Evolutionary conservation across 2,888 invertebrate species (phyloP).

Genomic region (Hybos culiciformis): DNA sequence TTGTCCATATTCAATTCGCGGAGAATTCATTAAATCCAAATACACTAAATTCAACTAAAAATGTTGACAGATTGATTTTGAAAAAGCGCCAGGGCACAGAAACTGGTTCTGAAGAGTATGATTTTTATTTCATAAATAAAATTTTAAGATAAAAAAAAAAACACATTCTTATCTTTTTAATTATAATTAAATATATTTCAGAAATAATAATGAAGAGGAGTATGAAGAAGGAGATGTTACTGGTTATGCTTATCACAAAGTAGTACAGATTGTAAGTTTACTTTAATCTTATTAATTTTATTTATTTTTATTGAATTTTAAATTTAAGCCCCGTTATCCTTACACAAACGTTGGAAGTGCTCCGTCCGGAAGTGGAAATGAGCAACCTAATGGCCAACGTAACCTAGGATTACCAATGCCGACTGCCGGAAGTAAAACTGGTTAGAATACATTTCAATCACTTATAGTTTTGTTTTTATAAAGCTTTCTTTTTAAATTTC

Average conservation of each 20-base stretch:
- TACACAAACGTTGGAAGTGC: no score
- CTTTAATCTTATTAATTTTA: no score
- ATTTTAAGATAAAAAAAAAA: no score
- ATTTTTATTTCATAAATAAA: no score
- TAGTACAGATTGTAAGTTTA: conserved; percentile 3
- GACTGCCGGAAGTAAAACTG: conserved; percentile 13
- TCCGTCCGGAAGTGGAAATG: no score
- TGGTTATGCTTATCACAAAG: conserved; percentile 30
- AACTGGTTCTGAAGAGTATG: no score
- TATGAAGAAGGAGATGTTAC: conserved; percentile 40
- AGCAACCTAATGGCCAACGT: no score
- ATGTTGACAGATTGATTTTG: conserved; percentile 19
- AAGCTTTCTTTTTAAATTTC: not conserved
- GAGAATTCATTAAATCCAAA: conserved; percentile 13
- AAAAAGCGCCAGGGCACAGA: no score
- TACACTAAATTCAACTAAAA: conserved; percentile 9
- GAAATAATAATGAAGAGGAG: conserved; percentile 22
- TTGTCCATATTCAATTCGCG: conserved; percentile 51
- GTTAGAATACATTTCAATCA: conserved; percentile 2
- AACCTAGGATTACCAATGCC: conserved; percentile 2
- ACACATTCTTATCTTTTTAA: no score
- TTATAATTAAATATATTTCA: no score
- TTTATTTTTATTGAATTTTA: no score
- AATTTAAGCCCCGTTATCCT: no score
- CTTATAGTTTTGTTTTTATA: not conserved